Evolutionary conservation across 2,888 invertebrate genomes (phyloP).

Genomic region (Boloria selene): DNA sequence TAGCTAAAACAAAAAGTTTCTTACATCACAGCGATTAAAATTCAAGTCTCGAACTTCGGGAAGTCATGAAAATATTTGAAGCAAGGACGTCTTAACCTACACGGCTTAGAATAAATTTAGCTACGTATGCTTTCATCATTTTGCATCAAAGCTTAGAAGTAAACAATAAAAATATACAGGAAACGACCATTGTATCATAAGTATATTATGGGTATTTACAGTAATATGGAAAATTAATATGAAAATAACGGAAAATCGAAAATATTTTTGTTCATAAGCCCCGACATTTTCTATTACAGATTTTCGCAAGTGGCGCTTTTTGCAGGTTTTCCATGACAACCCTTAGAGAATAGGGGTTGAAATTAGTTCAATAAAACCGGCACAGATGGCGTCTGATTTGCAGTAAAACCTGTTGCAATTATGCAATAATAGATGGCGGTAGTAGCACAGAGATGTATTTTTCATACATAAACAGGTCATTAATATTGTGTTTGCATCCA

Average conservation of each 20-base stretch:
- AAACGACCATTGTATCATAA: too few relatives aligned
- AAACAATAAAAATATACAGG: background rate
- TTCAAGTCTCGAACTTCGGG: constrained; percentile 64
- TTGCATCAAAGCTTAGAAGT: background rate
- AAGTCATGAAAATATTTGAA: constrained; percentile 46
- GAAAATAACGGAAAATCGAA: background rate
- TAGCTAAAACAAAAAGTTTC: constrained; percentile 75
- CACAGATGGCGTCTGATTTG: constrained; percentile 61
- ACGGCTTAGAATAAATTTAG: constrained; percentile 4
- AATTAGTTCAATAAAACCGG: constrained; percentile 49
- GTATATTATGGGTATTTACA: too few relatives aligned
- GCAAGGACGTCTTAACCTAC: constrained; percentile 40
- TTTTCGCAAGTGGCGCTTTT: constrained; percentile 67
- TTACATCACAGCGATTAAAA: constrained; percentile 77
- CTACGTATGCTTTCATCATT: background rate
- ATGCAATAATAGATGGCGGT: constrained; percentile 63
- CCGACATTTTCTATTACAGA: constrained; percentile 45
- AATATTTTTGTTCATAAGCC: background rate
- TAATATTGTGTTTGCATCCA: too few relatives aligned
- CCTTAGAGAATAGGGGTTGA: constrained; percentile 68
- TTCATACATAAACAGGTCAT: too few relatives aligned
- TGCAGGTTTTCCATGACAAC: constrained; percentile 74
- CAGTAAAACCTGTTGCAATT: constrained; percentile 35
- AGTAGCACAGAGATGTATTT: constrained; percentile 23
- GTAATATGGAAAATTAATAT: too few relatives aligned